phyloP scores from a whole-genome alignment of 64 coral and sea anemone species.

The Actinia tenebrosa region DNA sequence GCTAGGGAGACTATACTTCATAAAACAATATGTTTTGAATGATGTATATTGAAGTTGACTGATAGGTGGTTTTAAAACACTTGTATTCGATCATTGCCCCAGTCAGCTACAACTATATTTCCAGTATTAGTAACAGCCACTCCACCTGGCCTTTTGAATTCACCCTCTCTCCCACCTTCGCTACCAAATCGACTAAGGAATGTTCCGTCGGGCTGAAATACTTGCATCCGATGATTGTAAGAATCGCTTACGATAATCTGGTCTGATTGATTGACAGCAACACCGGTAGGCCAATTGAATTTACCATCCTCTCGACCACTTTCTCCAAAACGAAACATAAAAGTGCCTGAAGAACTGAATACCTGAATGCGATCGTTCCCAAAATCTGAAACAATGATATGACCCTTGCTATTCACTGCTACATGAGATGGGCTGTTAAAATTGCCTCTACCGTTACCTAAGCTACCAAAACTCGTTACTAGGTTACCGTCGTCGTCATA shows the following conservation, averaged over 20 bases:
- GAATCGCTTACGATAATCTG: slow-evolving; percentile 83
- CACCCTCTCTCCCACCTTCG: slow-evolving; percentile 58
- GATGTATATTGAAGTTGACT: no score
- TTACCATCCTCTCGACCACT: slow-evolving; percentile 55
- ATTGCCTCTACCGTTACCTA: slow-evolving; percentile 64
- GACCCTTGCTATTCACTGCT: slow-evolving; percentile 61
- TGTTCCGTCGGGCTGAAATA: slow-evolving; percentile 77
- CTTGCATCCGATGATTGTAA: slow-evolving; percentile 86
- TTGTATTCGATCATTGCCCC: slow-evolving; percentile 92
- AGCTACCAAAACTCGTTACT: slow-evolving; percentile 60
- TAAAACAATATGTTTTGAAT: no score
- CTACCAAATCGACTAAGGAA: slow-evolving; percentile 68
- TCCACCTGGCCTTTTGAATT: slow-evolving; percentile 82
- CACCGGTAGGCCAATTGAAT: slow-evolving; percentile 88
- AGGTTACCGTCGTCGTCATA: slow-evolving; percentile 50
- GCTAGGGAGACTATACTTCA: no score
- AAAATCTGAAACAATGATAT: slow-evolving; percentile 80
- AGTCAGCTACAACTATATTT: slow-evolving; percentile 68
- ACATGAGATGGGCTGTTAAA: slow-evolving; percentile 81
- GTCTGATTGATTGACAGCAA: slow-evolving; percentile 53
- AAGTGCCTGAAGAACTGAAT: slow-evolving; percentile 66
- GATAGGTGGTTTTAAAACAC: slow-evolving; percentile 40
- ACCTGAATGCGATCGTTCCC: slow-evolving; percentile 89
- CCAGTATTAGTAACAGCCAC: slow-evolving; percentile 60
- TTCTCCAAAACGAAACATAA: slow-evolving; percentile 74